Base-by-base conservation (phyloP, 2,888 invertebrate genomes). In the Toxonevra muliebris region DNA sequence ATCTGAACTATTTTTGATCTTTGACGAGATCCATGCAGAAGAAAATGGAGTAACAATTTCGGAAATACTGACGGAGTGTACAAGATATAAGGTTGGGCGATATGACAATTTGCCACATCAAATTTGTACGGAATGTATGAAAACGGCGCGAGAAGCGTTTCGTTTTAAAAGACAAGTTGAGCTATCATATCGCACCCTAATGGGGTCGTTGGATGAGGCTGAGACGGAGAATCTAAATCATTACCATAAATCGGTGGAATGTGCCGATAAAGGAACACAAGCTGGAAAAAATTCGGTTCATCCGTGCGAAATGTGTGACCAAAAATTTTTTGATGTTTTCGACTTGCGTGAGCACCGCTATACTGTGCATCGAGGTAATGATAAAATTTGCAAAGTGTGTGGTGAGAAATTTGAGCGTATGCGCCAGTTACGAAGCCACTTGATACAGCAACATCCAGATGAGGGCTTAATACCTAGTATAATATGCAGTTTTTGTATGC, bases 371-470 rank as follows among this genome's bases (percentile, higher is more conserved):
- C 71, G 76, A 55, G 68, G 73, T 11, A 70, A 69, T 15, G 73
- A 61, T 48, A 75, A 73, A 17, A 77, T 76, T 53, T 88, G 88
- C 71, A 79, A 81, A 67, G 75, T 85, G 48, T 87, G 88, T 75
- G 76, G 80, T 13, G 86, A 86, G 74, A 78, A 78, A 13, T 88
- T 87, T 72, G 78, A 79, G 7, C 80, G 86, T 10, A 73, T 84
- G 2, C 85, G 84, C 13, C 86, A 87, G 71, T 74, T 88, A 42
- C 86, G 86, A 68, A 80, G 86, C 2, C 88, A 88, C 71, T 41
- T 66, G 19, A 52, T 62, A n/a, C 71, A 73, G 42, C 61, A 62
- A 45, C 82, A 82, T 69, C 75, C 79, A 17, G 77, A 77, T 45
- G 60, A 73, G 13, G 63, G 61, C 19, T 60, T 61, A 45, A 53